phyloP scores from a whole-genome alignment of 2,113 vertebrate species.

The Charina bottae region DNA sequence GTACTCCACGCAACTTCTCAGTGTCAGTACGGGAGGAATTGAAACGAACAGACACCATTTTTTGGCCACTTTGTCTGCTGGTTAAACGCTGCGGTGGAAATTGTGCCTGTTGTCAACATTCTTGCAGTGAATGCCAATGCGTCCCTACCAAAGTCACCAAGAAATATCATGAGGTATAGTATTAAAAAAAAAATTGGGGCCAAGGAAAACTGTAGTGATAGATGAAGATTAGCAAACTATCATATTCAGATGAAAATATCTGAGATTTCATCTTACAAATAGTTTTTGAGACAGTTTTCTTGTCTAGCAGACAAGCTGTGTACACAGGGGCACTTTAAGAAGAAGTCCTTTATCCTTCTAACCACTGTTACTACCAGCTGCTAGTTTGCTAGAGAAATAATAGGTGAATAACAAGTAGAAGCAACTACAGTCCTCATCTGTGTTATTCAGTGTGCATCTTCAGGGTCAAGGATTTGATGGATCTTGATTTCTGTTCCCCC shows the following conservation, averaged over 20 bases:
- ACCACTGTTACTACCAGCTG: background rate
- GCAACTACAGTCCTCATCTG: background rate
- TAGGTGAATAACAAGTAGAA: background rate
- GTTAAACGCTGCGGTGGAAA: conserved; percentile 97
- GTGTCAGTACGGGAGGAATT: conserved; percentile 93
- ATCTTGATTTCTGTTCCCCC: background rate
- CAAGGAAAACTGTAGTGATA: background rate
- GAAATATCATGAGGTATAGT: conserved; percentile 91
- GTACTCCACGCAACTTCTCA: conserved; percentile 94
- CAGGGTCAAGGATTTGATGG: background rate
- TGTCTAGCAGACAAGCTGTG: background rate
- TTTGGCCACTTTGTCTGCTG: conserved; percentile 96
- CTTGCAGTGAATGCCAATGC: conserved; percentile 92
- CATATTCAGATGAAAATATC: background rate
- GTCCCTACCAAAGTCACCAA: conserved; percentile 87
- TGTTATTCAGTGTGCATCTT: background rate
- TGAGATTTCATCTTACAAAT: background rate
- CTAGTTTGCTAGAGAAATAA: background rate
- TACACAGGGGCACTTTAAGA: background rate
- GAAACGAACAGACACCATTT: conserved; percentile 92
- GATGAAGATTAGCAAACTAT: background rate
- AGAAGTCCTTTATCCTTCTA: background rate
- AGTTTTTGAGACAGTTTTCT: background rate
- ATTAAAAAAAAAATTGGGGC: background rate
- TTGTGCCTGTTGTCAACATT: conserved; percentile 92